Evolutionary conservation across 2,113 vertebrate species (phyloP), one percentile per base, ranked within the genome.

Genomic region (Ciconia maguari): DNA sequence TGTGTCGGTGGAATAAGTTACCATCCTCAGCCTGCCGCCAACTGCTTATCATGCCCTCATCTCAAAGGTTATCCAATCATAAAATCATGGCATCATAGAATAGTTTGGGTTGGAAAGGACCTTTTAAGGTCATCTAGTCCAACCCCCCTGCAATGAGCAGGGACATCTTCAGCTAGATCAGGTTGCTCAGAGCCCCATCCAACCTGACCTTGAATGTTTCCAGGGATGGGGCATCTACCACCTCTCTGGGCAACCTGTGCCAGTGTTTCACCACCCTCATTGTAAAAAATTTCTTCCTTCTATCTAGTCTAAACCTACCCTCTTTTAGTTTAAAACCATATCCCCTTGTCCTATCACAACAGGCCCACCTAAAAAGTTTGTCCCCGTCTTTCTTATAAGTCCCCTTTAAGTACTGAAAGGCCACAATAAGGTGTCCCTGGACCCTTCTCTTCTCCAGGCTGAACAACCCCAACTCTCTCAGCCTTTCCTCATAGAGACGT

Each of bases 1-100:
- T 91, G 68, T 93, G 94, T 90, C 5, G 11, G 82, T 93, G 92
- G 92, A 93, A 88, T 85, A 93, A 96, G 70, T 95, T 96, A 87
- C 90, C 84, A 94, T 95, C 70, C 78, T 85, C 92, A 91, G 78
- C 87, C 87, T 95, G 78, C 62, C 62, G 93, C 87, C 84, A 91
- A 74, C 57, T 93, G 91, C 78, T 96, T 96, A 93, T 81, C 93
- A 46, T 90, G 78, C 78, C 90, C 84, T 83, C 66, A 88, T 88
- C 84, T 91, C 55, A 77, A 90, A 93, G 92, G 90, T 94, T 93
- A 93, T 61, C 70, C 58, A 65, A 49, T 76, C 87, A 61, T 16
- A 61, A n/a, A 61, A 36, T 60, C 34, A 34, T 6, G 36, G 14
- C 36, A 60, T 14, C 57, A 60, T 36, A 60, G 34, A 60, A n/a